Evolutionary conservation across 2,113 vertebrate genomes (phyloP).

Genomic region (Periophthalmus modestus): DNA sequence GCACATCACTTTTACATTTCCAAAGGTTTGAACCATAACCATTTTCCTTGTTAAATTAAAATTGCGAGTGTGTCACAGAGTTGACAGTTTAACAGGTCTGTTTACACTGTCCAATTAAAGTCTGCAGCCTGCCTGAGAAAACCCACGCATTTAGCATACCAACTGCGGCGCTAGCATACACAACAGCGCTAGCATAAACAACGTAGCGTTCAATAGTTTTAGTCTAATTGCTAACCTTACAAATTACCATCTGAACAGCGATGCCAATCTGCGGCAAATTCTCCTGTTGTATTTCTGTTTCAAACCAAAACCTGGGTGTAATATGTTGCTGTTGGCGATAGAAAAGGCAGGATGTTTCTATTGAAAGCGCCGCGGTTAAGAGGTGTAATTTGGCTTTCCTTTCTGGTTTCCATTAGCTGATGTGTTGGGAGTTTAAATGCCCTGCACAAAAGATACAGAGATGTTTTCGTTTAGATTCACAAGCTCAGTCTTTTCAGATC

Average conservation of each 20-base stretch:
- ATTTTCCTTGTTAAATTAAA: background rate
- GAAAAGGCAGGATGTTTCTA: slow-evolving; percentile 23
- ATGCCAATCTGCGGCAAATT: background rate
- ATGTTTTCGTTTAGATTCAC: background rate
- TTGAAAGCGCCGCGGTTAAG: slow-evolving; percentile 10
- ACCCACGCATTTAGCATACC: background rate
- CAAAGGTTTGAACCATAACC: background rate
- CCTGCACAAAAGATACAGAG: background rate
- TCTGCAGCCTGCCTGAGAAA: slow-evolving; percentile 1
- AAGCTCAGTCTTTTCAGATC: background rate
- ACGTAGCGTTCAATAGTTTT: background rate
- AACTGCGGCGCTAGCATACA: background rate
- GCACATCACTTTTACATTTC: background rate
- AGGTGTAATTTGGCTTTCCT: slow-evolving; percentile 7
- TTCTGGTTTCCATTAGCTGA: slow-evolving; percentile 20
- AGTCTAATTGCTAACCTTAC: background rate
- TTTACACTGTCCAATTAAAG: slow-evolving; percentile 9
- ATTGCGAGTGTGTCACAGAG: background rate
- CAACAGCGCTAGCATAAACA: background rate
- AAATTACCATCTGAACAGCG: slow-evolving; percentile 6
- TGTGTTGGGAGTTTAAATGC: slow-evolving; percentile 8
- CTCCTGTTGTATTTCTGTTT: slow-evolving; percentile 13
- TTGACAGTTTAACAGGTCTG: background rate
- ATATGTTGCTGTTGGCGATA: slow-evolving; percentile 8
- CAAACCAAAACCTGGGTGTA: slow-evolving; percentile 9